A percentile compares a stretch with the other conserved stretches of the same genome.
phyloP scores from a whole-genome alignment of 2,113 vertebrate genomes.

The Pseudolaguvia tuberculata region DNA sequence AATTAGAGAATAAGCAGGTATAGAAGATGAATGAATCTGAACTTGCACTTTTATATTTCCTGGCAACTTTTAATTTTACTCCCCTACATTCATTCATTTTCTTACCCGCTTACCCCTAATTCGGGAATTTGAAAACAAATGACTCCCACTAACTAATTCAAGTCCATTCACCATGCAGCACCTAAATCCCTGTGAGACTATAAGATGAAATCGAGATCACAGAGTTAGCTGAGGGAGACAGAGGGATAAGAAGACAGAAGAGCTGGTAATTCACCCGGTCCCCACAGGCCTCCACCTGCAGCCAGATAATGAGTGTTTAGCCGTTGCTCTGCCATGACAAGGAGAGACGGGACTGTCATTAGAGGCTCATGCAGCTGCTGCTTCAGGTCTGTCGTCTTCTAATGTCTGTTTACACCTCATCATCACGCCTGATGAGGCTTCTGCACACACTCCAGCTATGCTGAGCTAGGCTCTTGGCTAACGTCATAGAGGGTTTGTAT shows the following conservation, averaged over 20 bases:
- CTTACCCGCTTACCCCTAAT: no score
- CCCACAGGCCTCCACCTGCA: conserved; percentile 63
- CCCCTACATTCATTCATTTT: no score
- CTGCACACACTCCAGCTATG: conserved; percentile 19
- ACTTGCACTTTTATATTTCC: no score
- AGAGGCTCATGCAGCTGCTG: conserved; percentile 63
- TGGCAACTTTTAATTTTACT: no score
- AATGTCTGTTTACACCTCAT: conserved; percentile 71
- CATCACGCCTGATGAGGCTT: conserved; percentile 64
- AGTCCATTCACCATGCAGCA: background rate
- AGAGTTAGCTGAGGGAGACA: background rate
- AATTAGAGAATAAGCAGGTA: no score
- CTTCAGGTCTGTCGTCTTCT: conserved; percentile 62
- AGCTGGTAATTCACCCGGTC: conserved; percentile 17
- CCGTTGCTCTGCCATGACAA: conserved; percentile 57
- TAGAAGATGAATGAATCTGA: no score
- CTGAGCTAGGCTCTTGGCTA: conserved; percentile 31
- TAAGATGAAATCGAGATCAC: background rate
- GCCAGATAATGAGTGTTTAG: conserved; percentile 71
- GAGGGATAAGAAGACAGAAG: background rate
- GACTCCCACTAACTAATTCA: background rate
- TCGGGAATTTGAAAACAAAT: no score
- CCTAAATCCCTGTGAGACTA: background rate
- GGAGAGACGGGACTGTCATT: conserved; percentile 64
- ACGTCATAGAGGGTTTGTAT: conserved; percentile 41